phyloP scores from a whole-genome alignment of 1,140 invertebrate species.

The Diachasma alloeum region DNA sequence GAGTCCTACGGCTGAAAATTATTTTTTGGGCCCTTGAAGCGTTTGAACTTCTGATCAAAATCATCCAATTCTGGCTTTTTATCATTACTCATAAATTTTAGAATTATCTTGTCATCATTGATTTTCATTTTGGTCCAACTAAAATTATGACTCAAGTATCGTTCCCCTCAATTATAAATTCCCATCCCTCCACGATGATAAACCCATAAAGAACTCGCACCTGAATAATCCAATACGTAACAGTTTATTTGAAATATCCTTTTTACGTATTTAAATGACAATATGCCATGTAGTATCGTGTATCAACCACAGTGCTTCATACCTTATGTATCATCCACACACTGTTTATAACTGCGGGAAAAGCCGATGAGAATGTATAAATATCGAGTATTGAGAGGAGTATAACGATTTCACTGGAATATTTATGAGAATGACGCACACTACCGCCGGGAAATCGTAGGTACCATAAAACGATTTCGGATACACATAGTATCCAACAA shows the following conservation, averaged over 20 bases:
- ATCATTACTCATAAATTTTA: too few relatives aligned
- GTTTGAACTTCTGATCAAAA: too few relatives aligned
- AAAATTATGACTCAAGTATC: too few relatives aligned
- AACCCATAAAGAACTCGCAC: background rate
- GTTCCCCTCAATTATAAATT: background rate
- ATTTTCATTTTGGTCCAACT: too few relatives aligned
- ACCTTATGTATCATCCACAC: background rate
- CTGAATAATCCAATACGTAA: background rate
- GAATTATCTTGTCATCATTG: too few relatives aligned
- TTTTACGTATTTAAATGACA: background rate
- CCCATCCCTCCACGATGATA: background rate
- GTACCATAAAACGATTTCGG: background rate
- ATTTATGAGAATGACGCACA: constrained; percentile 18
- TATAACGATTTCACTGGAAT: constrained; percentile 16
- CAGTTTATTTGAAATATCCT: background rate
- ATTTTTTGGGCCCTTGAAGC: too few relatives aligned
- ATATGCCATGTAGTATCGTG: background rate
- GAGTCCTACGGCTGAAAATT: too few relatives aligned
- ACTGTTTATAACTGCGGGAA: background rate
- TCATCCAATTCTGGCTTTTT: too few relatives aligned
- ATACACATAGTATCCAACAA: background rate
- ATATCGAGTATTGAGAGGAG: background rate
- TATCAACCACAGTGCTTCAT: background rate
- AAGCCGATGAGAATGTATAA: constrained; percentile 8
- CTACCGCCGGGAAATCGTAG: constrained; percentile 19